Base-by-base conservation (phyloP, 2,888 invertebrate genomes). In the Lordiphosa andalusiaca region DNA sequence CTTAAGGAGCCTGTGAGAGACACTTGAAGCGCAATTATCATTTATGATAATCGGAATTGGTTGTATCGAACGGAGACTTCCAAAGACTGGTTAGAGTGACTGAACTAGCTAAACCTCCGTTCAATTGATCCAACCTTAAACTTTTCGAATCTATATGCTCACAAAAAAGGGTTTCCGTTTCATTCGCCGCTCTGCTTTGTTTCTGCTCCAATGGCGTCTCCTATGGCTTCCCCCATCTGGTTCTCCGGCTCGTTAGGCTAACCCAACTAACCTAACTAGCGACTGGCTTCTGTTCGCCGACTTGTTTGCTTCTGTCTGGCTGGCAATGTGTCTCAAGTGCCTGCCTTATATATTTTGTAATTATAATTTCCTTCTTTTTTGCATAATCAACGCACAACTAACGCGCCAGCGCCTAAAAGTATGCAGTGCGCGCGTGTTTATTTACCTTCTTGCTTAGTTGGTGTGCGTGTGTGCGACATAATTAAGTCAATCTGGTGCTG, bases 401-500 rank as follows among this genome's bases (percentile, higher is more conserved):
- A 56, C 56, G 54, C 47, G 54, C 37, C 46, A 35, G 50, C 53
- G 61, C 46, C 72, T 62, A 53, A 70, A 59, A 70, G 67, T 68
- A 51, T 58, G 71, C 71, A 46, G 41, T 3, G 30, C 46, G 71
- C 75, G 70, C 76, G 80, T 82, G 83, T 75, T 75, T 82, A 69
- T 73, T 73, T 75, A 71, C 68, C 66, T 65, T 63, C 67, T 72
- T 51, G 51, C 21, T 37, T 30, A 10, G 53, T 53, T 71, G 48
- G 46, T 50, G 35, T 54, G 38, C 21, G 12, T 23, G 35, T 19
- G 49, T 30, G 44, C 70, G 80, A 71, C 77, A 77, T 77, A 77
- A 82, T 77, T 77, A 77, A 77, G 77, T 78, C 80, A 77, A 77
- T 77, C 77, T 66, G 65, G 57, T 54, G 69, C 62, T 76, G 76